phyloP scores from a whole-genome alignment of 2,113 vertebrate genomes.

The Gymnarchus niloticus region DNA sequence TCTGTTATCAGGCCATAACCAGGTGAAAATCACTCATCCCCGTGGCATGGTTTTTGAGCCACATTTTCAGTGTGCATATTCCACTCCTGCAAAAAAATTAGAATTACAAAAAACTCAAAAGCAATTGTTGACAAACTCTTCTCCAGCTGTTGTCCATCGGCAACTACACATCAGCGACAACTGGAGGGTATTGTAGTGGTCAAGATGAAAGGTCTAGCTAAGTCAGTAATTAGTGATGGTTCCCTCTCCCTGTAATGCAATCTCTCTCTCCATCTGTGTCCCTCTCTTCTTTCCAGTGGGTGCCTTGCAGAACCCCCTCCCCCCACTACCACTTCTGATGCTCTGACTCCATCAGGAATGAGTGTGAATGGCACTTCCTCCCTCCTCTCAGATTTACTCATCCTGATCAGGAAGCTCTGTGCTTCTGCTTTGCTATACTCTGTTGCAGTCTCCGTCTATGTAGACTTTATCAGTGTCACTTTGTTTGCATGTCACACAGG shows the following conservation, averaged over 20 bases:
- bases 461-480: not conserved
- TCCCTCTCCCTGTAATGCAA: constrained; percentile 51
- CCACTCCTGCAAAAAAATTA: not conserved
- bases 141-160: not conserved
- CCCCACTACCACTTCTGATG: constrained; percentile 41
- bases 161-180: not conserved
- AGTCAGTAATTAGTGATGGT: constrained; percentile 56
- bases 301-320: constrained; percentile 39
- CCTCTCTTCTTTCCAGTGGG: constrained; percentile 51
- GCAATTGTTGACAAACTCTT: not conserved
- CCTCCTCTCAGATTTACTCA: constrained; percentile 43
- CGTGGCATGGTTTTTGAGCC: not conserved
- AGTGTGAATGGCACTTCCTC: constrained; percentile 48
- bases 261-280: constrained; percentile 65
- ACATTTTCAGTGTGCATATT: not conserved
- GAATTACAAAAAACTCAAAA: not conserved
- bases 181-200: constrained; percentile 33
- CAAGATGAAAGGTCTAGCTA: constrained; percentile 36
- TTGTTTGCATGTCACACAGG: not conserved
- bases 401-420: not conserved
- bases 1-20: not conserved
- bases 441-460: not conserved
- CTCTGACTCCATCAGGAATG: constrained; percentile 58
- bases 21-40: not conserved
- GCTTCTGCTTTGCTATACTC: not conserved